phyloP scores from a whole-genome alignment of 2,888 invertebrate genomes.

The Standfussiana lucernea region DNA sequence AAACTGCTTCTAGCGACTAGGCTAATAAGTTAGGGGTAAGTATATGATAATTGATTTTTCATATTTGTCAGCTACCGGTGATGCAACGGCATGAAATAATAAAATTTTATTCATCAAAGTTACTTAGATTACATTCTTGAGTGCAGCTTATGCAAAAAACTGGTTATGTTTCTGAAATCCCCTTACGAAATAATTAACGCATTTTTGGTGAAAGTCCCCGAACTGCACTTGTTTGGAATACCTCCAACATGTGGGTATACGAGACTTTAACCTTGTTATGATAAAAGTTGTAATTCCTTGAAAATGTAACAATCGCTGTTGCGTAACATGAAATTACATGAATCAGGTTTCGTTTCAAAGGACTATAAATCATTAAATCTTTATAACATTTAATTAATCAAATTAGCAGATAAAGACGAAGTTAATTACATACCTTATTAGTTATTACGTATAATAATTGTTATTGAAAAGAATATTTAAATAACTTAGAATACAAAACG shows the following conservation, averaged over 20 bases:
- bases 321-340: slow-evolving; percentile 48
- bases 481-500: background rate
- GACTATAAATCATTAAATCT: slow-evolving; percentile 24
- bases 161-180: slow-evolving; percentile 26
- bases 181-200: slow-evolving; percentile 34
- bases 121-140: background rate
- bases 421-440: background rate
- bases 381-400: slow-evolving; percentile 3
- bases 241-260: slow-evolving; percentile 20
- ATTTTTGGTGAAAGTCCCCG: slow-evolving; percentile 57
- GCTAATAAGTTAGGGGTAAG: background rate
- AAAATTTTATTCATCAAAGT: background rate
- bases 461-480: background rate
- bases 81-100: background rate
- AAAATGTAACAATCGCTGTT: slow-evolving; percentile 55
- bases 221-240: slow-evolving; percentile 34
- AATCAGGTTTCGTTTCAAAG: slow-evolving; percentile 45
- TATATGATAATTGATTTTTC: background rate
- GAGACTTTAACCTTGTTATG: slow-evolving; percentile 55
- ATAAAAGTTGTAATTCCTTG: slow-evolving; percentile 67
- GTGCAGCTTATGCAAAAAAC: slow-evolving; percentile 19
- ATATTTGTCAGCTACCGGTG: background rate
- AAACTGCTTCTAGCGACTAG: background rate
- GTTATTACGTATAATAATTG: background rate
- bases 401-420: background rate